Conservation (phyloP, 2,888 invertebrate species). For the Amphipoea lucens region DNA sequence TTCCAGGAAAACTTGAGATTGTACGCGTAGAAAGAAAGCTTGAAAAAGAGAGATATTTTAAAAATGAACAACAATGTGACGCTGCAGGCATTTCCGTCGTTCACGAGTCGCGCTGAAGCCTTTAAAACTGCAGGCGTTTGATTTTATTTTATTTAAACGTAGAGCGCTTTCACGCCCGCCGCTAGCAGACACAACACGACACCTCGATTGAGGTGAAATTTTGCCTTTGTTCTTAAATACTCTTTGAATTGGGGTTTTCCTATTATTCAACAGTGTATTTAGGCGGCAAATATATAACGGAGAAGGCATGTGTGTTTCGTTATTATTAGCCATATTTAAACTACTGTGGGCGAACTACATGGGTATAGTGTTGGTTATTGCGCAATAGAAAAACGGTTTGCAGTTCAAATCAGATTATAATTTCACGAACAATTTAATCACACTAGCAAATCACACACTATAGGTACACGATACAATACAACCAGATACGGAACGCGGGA, state of each 20-base stretch:
- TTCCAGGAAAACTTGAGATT: constrained; percentile 36
- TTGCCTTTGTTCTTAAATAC: constrained; percentile 33
- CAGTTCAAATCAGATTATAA: too few species aligned
- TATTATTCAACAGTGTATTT: not conserved
- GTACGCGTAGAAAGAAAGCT: constrained; percentile 16
- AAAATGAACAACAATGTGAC: constrained; percentile 55
- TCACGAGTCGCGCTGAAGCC: constrained; percentile 53
- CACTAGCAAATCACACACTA: too few species aligned
- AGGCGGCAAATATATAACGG: not conserved
- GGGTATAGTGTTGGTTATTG: too few species aligned
- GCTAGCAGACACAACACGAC: constrained; percentile 47
- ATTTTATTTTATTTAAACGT: constrained; percentile 72
- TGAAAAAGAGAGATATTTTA: constrained; percentile 42
- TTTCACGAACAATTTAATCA: too few species aligned
- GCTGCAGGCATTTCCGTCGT: constrained; percentile 63
- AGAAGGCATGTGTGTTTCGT: too few species aligned
- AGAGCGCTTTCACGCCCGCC: constrained; percentile 60
- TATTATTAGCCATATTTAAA: too few species aligned
- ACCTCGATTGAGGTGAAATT: constrained; percentile 39
- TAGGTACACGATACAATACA: too few species aligned
- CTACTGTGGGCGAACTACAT: too few species aligned
- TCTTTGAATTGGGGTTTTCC: constrained; percentile 9
- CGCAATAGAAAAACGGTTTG: too few species aligned
- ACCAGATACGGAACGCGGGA: too few species aligned
- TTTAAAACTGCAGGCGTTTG: constrained; percentile 68